A percentile compares a stretch with the other conserved stretches of the same genome.
Conservation (phyloP, 2,113 vertebrate genomes). For the Trogon surrucura region DNA sequence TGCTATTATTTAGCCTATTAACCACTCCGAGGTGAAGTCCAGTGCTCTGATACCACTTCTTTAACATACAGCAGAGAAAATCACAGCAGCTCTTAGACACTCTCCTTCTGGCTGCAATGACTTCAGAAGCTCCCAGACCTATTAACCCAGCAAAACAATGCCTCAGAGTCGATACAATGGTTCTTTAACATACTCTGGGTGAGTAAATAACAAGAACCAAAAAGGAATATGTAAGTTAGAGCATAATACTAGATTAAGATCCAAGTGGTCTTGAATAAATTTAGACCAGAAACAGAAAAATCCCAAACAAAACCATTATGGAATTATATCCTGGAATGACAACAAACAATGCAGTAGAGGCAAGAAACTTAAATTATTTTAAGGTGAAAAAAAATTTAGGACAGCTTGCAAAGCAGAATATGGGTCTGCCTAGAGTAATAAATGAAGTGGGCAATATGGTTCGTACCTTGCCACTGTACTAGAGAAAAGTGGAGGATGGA, state of each 20-base stretch:
- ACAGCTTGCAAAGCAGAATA: background rate
- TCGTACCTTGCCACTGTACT: background rate
- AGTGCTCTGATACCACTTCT: background rate
- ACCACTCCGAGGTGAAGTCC: accelerated
- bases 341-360: background rate
- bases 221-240: background rate
- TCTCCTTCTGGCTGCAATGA: background rate
- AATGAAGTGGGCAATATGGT: background rate
- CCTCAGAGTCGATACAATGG: background rate
- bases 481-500: background rate
- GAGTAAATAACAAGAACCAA: background rate
- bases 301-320: accelerated
- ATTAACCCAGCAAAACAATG: background rate
- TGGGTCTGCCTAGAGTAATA: background rate
- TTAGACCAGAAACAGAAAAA: background rate
- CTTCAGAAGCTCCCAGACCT: background rate
- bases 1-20: background rate
- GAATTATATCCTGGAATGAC: background rate
- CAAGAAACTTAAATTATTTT: background rate
- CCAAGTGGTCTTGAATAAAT: background rate
- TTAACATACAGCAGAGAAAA: background rate
- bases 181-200: background rate
- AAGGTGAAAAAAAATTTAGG: background rate
- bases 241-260: background rate
- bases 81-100: background rate